Evolutionary conservation across 2,797 vertebrate genomes (phyloP).

Genomic region (Otolemur crassicaudatus): DNA sequence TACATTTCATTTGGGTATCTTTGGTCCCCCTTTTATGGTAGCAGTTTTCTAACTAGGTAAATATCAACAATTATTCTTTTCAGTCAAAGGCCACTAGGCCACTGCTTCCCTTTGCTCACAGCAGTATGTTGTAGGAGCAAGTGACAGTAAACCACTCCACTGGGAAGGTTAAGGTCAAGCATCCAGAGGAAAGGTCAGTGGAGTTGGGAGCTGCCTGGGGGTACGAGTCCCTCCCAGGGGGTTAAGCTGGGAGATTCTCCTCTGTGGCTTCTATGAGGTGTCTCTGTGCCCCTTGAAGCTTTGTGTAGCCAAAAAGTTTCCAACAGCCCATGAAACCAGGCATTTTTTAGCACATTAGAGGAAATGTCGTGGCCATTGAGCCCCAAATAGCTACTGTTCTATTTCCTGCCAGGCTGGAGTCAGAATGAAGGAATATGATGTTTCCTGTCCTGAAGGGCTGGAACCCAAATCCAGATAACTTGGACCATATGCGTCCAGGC

Average conservation of each 20-base stretch:
- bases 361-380: neutral
- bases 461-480: neutral
- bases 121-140: neutral
- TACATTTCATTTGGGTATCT: neutral
- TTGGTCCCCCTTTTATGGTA: neutral
- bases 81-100: neutral
- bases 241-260: neutral
- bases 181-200: neutral
- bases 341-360: neutral
- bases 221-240: neutral
- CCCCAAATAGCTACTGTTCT: neutral
- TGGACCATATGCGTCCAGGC: neutral
- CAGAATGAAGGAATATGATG: neutral
- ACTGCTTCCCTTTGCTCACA: too few relatives aligned
- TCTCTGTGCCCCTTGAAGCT: neutral
- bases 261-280: neutral
- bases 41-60: constrained; percentile 26
- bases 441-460: neutral
- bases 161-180: neutral
- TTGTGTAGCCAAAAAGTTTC: neutral
- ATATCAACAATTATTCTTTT: neutral
- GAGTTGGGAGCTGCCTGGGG: neutral
- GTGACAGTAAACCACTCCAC: neutral
- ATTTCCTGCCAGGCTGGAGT: neutral
- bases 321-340: neutral